These are phyloP conservation scores for Argyra leucocephala DNA, from an alignment of 2,888 invertebrate species.

Conservation along the genomic window DNA sequence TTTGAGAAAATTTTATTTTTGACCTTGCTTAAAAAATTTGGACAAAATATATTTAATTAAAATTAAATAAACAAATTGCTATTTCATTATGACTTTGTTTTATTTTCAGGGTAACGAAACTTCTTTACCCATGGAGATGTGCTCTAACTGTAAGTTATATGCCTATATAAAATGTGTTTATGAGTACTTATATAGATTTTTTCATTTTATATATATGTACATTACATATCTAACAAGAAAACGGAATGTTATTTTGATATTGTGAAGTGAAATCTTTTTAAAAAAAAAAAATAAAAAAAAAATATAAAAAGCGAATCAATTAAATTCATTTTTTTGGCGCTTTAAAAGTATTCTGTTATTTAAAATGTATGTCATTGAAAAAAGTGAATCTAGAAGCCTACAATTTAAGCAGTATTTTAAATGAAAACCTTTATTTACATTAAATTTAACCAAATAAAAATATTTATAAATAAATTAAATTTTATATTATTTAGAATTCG, in stretches of 20 bases:
- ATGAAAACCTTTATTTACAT: no score
- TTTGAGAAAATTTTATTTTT: background rate
- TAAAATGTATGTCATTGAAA: no score
- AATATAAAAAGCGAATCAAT: background rate
- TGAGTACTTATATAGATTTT: conserved; percentile 16
- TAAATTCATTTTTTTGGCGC: background rate
- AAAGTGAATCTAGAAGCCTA: no score
- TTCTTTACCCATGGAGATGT: conserved; percentile 73
- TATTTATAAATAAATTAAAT: background rate
- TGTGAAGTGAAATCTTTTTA: background rate
- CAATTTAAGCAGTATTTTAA: no score
- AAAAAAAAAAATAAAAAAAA: background rate
- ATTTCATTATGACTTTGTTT: conserved; percentile 19
- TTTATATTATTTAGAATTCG: background rate
- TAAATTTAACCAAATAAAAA: background rate
- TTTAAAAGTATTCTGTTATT: background rate
- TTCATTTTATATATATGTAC: conserved; percentile 14
- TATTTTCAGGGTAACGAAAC: conserved; percentile 65
- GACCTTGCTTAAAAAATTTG: background rate
- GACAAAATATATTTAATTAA: no score
- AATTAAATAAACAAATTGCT: background rate
- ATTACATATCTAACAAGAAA: background rate
- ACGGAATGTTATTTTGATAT: background rate
- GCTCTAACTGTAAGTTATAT: conserved; percentile 65
- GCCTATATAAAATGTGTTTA: background rate